These are phyloP conservation scores for Clostera curtula DNA, from an alignment of 2,888 invertebrate species.

Conservation along the genomic window DNA sequence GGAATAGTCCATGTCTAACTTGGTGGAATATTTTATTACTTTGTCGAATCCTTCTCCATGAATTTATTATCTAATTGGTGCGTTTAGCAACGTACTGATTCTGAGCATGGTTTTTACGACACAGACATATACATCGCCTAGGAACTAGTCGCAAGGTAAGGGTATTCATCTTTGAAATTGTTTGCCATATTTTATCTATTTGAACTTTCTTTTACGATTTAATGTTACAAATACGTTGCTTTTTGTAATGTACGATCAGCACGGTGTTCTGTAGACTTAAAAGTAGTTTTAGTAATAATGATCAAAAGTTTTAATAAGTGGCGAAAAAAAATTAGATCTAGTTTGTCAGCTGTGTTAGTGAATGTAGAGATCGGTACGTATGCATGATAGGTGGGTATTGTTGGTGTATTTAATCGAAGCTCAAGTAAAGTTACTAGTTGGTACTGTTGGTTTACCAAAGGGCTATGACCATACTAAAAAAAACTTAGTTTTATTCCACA, in stretches of 20 bases:
- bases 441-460: too few relatives aligned
- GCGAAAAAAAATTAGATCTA: slow-evolving; percentile 33
- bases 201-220: slow-evolving; percentile 45
- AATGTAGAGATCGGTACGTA: slow-evolving; percentile 34
- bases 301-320: slow-evolving; percentile 24
- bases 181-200: slow-evolving; percentile 69
- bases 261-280: slow-evolving; percentile 15
- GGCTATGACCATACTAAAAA: too few relatives aligned
- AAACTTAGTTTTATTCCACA: too few relatives aligned
- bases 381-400: slow-evolving; percentile 22
- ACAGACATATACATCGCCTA: slow-evolving; percentile 36
- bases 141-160: slow-evolving; percentile 50
- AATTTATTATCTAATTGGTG: slow-evolving; percentile 26
- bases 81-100: slow-evolving; percentile 27
- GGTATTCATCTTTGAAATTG: slow-evolving; percentile 37
- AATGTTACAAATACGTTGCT: slow-evolving; percentile 24
- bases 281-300: slow-evolving; percentile 8
- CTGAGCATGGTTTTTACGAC: slow-evolving; percentile 36
- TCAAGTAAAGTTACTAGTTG: slow-evolving; percentile 14
- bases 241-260: slow-evolving; percentile 21
- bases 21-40: slow-evolving; percentile 36
- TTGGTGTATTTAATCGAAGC: slow-evolving; percentile 18
- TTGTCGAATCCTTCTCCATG: slow-evolving; percentile 25
- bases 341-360: slow-evolving; percentile 41
- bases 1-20: slow-evolving; percentile 45